Evolutionary conservation across 1,140 invertebrate genomes (phyloP).

Genomic region (Drosophila kanapiae): DNA sequence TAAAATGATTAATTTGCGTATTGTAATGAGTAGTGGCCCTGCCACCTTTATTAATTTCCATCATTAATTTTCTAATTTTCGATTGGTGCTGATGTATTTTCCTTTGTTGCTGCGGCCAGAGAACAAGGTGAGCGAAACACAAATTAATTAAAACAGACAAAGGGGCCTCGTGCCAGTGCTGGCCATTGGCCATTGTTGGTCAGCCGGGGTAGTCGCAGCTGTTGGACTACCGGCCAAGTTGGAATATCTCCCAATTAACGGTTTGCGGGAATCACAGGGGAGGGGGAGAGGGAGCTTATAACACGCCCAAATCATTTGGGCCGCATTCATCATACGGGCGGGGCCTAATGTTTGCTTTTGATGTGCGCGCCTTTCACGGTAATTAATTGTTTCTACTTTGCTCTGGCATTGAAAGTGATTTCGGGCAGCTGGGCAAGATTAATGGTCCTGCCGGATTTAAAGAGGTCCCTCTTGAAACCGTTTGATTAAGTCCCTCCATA

Average conservation of each 20-base stretch:
- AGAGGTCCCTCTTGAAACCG: constrained; percentile 16
- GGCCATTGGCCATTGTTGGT: constrained; percentile 42
- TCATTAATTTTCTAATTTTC: constrained; percentile 45
- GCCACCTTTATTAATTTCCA: constrained; percentile 39
- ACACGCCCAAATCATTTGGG: constrained; percentile 71
- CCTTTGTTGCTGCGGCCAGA: constrained; percentile 32
- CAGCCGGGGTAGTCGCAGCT: constrained; percentile 45
- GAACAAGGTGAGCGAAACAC: constrained; percentile 74
- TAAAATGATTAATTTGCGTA: constrained; percentile 14
- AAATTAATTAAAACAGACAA: constrained; percentile 80
- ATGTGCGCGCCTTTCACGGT: constrained; percentile 74
- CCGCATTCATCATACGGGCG: constrained; percentile 73
- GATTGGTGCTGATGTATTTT: constrained; percentile 26
- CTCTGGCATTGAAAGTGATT: constrained; percentile 63
- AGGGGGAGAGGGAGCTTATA: constrained; percentile 10
- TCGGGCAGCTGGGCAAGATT: constrained; percentile 67
- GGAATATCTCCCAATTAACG: constrained; percentile 69
- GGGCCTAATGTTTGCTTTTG: constrained; percentile 77
- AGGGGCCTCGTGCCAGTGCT: constrained; percentile 25
- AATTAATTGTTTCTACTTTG: constrained; percentile 77
- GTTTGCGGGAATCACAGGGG: constrained; percentile 9
- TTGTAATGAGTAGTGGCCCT: neutral
- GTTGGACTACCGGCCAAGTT: constrained; percentile 38
- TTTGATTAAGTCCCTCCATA: constrained; percentile 28
- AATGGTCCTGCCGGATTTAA: constrained; percentile 47